phyloP scores from a whole-genome alignment of 2,113 vertebrate genomes.

The Strigops habroptila region DNA sequence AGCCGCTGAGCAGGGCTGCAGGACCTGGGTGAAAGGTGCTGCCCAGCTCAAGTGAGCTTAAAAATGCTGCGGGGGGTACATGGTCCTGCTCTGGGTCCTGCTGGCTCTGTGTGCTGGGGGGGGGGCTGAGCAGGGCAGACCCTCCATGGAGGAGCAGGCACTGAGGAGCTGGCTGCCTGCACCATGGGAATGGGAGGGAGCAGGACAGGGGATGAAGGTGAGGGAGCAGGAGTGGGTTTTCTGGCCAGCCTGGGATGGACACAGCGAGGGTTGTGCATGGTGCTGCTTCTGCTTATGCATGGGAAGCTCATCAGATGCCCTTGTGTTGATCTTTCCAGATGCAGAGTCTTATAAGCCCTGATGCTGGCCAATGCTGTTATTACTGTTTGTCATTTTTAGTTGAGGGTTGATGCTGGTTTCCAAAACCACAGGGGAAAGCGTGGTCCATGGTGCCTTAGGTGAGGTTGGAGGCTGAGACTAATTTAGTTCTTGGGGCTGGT shows the following conservation, averaged over 20 bases:
- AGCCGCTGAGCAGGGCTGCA: not conserved
- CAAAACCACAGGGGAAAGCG: not conserved
- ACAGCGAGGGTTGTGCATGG: accelerated
- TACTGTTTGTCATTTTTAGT: not conserved
- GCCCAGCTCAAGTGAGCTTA: not conserved
- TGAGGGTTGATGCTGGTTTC: not conserved
- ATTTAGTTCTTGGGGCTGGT: not conserved
- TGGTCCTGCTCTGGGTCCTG: accelerated
- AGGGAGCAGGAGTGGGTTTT: not conserved
- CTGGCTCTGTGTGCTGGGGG: not conserved
- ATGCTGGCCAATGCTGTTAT: not conserved
- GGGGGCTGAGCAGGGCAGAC: not conserved
- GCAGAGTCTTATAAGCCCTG: no score
- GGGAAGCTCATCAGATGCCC: not conserved
- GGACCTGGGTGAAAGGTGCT: not conserved
- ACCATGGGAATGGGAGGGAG: accelerated
- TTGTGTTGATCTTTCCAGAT: accelerated
- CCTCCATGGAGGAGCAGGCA: accelerated
- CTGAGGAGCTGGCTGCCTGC: accelerated
- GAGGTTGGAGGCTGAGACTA: not conserved
- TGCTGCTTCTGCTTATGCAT: not conserved
- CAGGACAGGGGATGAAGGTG: not conserved
- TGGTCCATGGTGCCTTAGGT: not conserved
- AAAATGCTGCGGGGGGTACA: accelerated
- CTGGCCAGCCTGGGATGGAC: not conserved